Percentiles rank a stretch among this genome's conserved stretches.
phyloP scores from a whole-genome alignment of 1,140 invertebrate genomes.

The Heliconius hermathena region DNA sequence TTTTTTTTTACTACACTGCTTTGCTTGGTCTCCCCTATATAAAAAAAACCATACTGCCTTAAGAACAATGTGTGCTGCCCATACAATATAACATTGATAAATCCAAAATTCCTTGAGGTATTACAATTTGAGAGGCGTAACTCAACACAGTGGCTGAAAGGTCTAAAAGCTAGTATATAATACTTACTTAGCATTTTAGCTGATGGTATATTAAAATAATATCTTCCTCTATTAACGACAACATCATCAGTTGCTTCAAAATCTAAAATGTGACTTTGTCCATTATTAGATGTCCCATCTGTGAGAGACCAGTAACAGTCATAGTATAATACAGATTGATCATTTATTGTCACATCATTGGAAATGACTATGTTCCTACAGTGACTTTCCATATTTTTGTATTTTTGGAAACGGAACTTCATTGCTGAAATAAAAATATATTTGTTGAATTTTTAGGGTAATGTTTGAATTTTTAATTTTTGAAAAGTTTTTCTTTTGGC shows the following conservation, averaged over 20 bases:
- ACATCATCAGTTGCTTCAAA: slow-evolving; percentile 66
- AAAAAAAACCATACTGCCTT: too few species aligned
- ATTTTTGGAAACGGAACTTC: slow-evolving; percentile 69
- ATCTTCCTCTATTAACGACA: slow-evolving; percentile 62
- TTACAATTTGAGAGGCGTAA: too few species aligned
- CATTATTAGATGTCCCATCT: slow-evolving; percentile 49
- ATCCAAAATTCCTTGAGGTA: too few species aligned
- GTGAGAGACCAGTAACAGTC: slow-evolving; percentile 70
- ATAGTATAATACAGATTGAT: slow-evolving; percentile 71
- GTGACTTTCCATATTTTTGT: slow-evolving; percentile 52
- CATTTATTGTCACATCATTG: slow-evolving; percentile 63
- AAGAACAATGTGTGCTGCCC: too few species aligned
- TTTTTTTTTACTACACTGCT: too few species aligned
- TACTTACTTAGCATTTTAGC: slow-evolving; percentile 68
- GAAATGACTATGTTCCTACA: slow-evolving; percentile 72
- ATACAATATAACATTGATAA: too few species aligned
- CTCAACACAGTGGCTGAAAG: too few species aligned
- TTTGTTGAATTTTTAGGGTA: too few species aligned
- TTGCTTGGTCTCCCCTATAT: too few species aligned
- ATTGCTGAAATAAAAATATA: slow-evolving; percentile 57
- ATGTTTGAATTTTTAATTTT: too few species aligned
- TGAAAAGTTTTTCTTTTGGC: too few species aligned
- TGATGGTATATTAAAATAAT: slow-evolving; percentile 72
- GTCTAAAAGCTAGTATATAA: background rate
- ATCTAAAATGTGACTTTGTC: slow-evolving; percentile 62